Base-by-base conservation (phyloP, 2,113 vertebrate genomes). In the Neogale vison region DNA sequence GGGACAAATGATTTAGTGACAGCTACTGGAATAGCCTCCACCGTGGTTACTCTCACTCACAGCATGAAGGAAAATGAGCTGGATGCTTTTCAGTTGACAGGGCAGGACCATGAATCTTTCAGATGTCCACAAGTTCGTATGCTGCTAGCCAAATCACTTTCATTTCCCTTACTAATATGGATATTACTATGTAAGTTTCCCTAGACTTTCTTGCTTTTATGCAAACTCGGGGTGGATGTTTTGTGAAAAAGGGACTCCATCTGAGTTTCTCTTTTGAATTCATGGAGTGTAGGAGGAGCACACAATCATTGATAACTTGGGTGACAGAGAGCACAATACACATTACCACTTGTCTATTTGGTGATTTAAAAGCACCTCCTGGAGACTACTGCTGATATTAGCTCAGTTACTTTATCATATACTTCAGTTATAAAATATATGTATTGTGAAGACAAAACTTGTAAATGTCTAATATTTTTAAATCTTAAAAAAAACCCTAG, bases 331-430 rank as follows among this genome's bases (percentile, higher is more conserved):
- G 79, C 83, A 91, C 91, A 95, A 94, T 77, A 92, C 18, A 59
- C 29, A 93, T 93, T 96, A 95, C 76, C 97, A 36, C 61, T 88
- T 47, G 7, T 87, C 87, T 94, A 12, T 87, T 80, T 20, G 11
- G 84, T 96, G 96, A 98, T 97, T 98, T 98, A 98, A 98, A 97
- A 95, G 94, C 55, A 95, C 63, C 94, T 95, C 76, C 72, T 93
- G 96, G 50, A 92, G 80, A 77, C 31, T 83, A 52, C 88, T 93
- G 81, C 86, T 96, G 93, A 91, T 94, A 97, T 57, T 42, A 91
- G 52, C 12, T 88, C 52, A 79, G 24, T 65, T 91, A 80, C 20
- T 96, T 94, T 79, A 91, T 84, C 39, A 94, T 74, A 82, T 97
- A 42, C 8, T 94, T 97, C 76, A 63, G 61, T 59, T 95, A 47